These are phyloP conservation scores for Anguilla marmorata DNA, from an alignment of 2,797 vertebrate species.

Conservation along the genomic window DNA sequence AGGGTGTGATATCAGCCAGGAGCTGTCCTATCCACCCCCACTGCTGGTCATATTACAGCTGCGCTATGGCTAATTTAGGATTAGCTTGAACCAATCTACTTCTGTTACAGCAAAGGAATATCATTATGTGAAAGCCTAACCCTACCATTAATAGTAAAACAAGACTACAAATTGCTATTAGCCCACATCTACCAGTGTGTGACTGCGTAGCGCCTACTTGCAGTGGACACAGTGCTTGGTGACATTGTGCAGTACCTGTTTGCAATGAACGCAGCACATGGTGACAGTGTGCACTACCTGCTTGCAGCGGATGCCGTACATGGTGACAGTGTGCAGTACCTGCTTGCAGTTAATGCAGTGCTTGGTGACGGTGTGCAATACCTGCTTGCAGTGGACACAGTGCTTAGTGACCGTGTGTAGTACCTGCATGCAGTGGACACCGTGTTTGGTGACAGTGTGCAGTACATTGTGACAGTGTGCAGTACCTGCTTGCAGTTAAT, in stretches of 20 bases:
- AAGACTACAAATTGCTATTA: not conserved
- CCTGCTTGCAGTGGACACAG: constrained; percentile 73
- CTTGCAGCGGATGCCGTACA: constrained; percentile 37
- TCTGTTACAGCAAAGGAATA: too few species aligned
- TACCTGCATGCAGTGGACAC: not conserved
- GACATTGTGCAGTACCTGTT: constrained; percentile 71
- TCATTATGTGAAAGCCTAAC: too few species aligned
- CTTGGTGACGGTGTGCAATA: constrained; percentile 83
- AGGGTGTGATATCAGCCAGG: not conserved
- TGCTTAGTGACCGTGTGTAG: not conserved
- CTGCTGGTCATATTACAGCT: too few species aligned
- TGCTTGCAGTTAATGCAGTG: constrained; percentile 90
- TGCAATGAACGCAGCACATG: constrained; percentile 73
- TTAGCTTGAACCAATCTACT: not conserved
- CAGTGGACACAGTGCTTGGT: constrained; percentile 80
- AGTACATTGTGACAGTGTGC: constrained; percentile 76
- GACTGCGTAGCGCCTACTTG: not conserved
- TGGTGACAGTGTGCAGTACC: constrained; percentile 50
- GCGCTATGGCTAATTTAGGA: too few species aligned
- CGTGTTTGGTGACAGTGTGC: constrained; percentile 56
- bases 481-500: constrained; percentile 93
- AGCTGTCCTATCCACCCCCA: not conserved
- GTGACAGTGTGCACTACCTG: not conserved
- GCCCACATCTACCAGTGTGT: not conserved
- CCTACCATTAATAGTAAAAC: too few species aligned